Evolutionary conservation across 1,140 invertebrate species (phyloP).

Genomic region (Temnothorax longispinosus): DNA sequence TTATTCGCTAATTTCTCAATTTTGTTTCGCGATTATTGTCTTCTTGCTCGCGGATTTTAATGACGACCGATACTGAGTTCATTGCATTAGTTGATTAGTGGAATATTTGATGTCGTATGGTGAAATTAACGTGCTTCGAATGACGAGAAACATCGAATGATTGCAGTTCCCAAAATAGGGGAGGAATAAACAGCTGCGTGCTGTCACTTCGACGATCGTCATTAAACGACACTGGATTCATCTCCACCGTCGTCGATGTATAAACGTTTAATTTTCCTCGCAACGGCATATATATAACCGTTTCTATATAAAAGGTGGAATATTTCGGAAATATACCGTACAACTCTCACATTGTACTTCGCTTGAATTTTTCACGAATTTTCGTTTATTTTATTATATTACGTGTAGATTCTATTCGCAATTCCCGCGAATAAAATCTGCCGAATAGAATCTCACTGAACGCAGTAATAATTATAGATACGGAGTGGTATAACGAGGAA

Average conservation of each 20-base stretch:
- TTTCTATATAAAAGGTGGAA: not conserved
- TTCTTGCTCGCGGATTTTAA: not conserved
- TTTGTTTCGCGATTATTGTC: conserved; percentile 1
- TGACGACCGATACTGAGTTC: not conserved
- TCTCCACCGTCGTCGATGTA: not conserved
- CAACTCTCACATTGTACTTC: not conserved
- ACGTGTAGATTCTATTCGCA: not conserved
- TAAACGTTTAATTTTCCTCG: conserved; percentile 36
- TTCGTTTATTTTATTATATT: conserved; percentile 9
- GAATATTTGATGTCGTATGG: conserved; percentile 31
- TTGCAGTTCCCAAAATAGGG: not conserved
- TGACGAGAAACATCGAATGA: not conserved
- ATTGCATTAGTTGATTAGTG: conserved; percentile 13
- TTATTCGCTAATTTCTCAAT: conserved; percentile 6
- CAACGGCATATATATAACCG: not conserved
- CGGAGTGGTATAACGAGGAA: conserved; percentile 27
- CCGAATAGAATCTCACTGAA: not conserved
- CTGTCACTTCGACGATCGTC: not conserved
- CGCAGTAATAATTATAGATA: conserved; percentile 44
- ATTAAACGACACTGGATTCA: conserved; percentile 10
- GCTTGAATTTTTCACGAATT: conserved; percentile 14
- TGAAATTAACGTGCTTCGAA: conserved; percentile 1
- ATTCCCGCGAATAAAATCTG: conserved; percentile 5
- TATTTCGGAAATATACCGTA: not conserved
- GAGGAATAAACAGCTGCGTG: conserved; percentile 8